Conservation (phyloP, 2,113 vertebrate species). For the Parus major region DNA sequence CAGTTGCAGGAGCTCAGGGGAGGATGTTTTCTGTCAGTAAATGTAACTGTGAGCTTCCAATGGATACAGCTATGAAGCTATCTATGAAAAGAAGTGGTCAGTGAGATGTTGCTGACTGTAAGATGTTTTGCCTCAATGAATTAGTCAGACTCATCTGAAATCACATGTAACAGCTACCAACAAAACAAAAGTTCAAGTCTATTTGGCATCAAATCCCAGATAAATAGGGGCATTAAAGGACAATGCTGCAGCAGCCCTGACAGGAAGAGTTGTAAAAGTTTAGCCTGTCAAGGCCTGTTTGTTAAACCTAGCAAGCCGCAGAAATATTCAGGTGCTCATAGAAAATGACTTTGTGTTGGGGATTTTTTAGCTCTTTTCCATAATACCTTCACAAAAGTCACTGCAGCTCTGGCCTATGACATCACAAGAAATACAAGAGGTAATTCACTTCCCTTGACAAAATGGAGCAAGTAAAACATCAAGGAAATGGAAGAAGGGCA, state of each 20-base stretch:
- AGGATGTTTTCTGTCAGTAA: background rate
- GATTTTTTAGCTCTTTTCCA: background rate
- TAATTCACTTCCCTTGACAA: background rate
- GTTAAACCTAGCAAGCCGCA: background rate
- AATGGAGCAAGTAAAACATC: background rate
- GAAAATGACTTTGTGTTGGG: background rate
- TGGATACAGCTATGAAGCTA: background rate
- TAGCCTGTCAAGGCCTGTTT: background rate
- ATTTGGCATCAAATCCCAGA: conserved; percentile 29
- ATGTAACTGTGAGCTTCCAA: background rate
- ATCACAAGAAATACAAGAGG: background rate
- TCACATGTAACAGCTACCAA: background rate
- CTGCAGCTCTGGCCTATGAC: background rate
- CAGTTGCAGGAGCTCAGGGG: background rate
- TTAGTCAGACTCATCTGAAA: conserved; percentile 13
- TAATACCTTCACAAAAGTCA: background rate
- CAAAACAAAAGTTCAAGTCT: conserved; percentile 11
- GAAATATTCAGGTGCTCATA: background rate
- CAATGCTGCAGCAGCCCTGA: background rate
- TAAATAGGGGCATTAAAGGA: conserved; percentile 26
- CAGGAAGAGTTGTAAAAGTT: conserved; percentile 14
- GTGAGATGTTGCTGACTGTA: conserved; percentile 45
- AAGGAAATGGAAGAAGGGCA: background rate
- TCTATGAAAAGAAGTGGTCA: background rate
- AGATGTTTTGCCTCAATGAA: conserved; percentile 30